phyloP scores from a whole-genome alignment of 2,797 vertebrate species.

The Schizothorax lantsangensis region DNA sequence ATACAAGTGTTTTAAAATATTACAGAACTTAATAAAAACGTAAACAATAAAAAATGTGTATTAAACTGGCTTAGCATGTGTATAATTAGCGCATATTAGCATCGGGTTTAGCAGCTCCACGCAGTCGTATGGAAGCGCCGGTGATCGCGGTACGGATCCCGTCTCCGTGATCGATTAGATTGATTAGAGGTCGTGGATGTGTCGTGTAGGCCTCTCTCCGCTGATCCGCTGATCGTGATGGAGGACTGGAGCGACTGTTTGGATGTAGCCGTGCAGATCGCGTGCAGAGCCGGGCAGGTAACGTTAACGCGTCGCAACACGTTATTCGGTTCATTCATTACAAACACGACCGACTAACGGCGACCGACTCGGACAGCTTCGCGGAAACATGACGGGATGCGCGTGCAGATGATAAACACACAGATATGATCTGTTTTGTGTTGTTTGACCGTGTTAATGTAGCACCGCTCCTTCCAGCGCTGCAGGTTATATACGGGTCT shows the following conservation, averaged over 20 bases:
- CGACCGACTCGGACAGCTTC: not conserved
- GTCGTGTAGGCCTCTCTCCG: slow-evolving; percentile 1
- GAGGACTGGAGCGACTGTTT: slow-evolving; percentile 79
- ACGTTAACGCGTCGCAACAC: slow-evolving; percentile 49
- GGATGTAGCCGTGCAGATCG: slow-evolving; percentile 81
- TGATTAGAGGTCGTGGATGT: not conserved
- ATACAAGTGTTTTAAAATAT: not conserved
- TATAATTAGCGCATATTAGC: no score
- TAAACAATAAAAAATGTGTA: not conserved
- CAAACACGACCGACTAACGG: not conserved
- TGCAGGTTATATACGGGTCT: no score
- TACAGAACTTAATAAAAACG: not conserved
- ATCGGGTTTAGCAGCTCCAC: not conserved
- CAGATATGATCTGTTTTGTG: no score
- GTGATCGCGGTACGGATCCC: not conserved
- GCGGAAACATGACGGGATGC: no score
- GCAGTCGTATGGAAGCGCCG: not conserved
- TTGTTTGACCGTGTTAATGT: not conserved
- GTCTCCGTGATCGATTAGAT: not conserved
- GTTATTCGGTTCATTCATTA: not conserved
- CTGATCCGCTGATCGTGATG: slow-evolving; percentile 26
- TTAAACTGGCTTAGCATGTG: no score
- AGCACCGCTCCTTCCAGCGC: not conserved
- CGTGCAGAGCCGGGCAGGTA: slow-evolving; percentile 83
- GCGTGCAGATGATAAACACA: not conserved